A percentile compares a stretch with the other conserved stretches of the same genome.
Evolutionary conservation across 2,888 invertebrate species (phyloP).

Genomic region (Aquatica leii): DNA sequence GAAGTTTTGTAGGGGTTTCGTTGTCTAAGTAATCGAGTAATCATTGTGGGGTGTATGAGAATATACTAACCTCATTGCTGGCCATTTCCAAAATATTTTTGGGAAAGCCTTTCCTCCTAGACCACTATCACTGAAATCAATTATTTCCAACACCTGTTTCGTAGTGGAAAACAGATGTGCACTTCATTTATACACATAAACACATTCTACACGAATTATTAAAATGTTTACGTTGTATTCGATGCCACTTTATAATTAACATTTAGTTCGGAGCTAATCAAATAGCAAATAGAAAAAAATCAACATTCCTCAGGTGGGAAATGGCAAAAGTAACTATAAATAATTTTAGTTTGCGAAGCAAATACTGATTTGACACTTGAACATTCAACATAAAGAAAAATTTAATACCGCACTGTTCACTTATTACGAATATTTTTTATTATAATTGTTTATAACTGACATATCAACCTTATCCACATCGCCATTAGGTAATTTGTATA

Average conservation of each 20-base stretch:
- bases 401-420: not conserved
- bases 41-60: not conserved
- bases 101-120: slow-evolving; percentile 62
- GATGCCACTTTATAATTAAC: slow-evolving; percentile 37
- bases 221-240: slow-evolving; percentile 29
- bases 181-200: slow-evolving; percentile 30
- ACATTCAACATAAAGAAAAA: not conserved
- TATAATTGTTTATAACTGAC: slow-evolving; percentile 48
- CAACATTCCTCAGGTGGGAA: slow-evolving; percentile 71
- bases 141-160: slow-evolving; percentile 24
- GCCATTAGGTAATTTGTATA: slow-evolving; percentile 46
- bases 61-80: slow-evolving; percentile 76
- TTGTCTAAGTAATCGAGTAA: too few species aligned
- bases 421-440: slow-evolving; percentile 16
- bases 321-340: slow-evolving; percentile 11
- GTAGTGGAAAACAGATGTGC: slow-evolving; percentile 25
- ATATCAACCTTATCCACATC: slow-evolving; percentile 49
- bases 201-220: slow-evolving; percentile 21
- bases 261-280: slow-evolving; percentile 61
- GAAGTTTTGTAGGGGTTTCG: too few species aligned
- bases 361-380: slow-evolving; percentile 1
- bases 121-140: slow-evolving; percentile 38
- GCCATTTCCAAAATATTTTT: slow-evolving; percentile 69
- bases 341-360: not conserved
- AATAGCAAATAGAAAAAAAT: slow-evolving; percentile 70